phyloP scores from a whole-genome alignment of 2,797 vertebrate species.

The Orientallactaga sibirica region DNA sequence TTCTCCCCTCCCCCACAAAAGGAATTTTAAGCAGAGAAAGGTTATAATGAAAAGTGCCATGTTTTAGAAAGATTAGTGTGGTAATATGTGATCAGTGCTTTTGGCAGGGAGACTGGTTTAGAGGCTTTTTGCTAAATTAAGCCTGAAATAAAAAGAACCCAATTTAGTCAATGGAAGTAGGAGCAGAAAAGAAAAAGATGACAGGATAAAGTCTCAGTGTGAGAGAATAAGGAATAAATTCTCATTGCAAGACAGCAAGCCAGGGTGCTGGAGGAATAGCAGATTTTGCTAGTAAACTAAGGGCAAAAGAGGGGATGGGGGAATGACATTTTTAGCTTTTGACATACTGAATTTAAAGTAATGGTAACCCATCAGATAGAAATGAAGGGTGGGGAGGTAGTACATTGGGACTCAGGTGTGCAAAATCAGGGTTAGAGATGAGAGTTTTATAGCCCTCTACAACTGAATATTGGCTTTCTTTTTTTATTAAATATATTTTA shows the following conservation, averaged over 20 bases:
- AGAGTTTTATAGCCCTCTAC: constrained; percentile 1
- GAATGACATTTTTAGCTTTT: constrained; percentile 23
- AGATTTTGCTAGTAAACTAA: constrained; percentile 4
- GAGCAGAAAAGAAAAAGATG: constrained; percentile 31
- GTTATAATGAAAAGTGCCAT: neutral
- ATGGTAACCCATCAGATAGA: neutral
- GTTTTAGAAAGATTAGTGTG: neutral
- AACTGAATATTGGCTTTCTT: neutral
- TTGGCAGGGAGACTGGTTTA: neutral
- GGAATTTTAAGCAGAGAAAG: constrained; percentile 53
- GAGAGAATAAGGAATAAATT: neutral
- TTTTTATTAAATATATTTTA: too few species aligned
- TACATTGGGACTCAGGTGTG: neutral
- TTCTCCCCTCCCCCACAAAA: neutral
- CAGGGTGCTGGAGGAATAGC: neutral
- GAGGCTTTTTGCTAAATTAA: constrained; percentile 49
- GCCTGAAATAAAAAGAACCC: constrained; percentile 34
- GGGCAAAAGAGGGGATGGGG: neutral
- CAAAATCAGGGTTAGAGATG: neutral
- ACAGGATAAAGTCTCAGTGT: constrained; percentile 21
- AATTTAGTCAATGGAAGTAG: neutral
- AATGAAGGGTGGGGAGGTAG: constrained; percentile 40
- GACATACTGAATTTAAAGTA: constrained; percentile 49
- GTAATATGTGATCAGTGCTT: neutral
- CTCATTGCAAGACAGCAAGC: neutral